A percentile compares a stretch with the other conserved stretches of the same genome.
phyloP scores from a whole-genome alignment of 1,140 invertebrate species.

The Apis cerana region DNA sequence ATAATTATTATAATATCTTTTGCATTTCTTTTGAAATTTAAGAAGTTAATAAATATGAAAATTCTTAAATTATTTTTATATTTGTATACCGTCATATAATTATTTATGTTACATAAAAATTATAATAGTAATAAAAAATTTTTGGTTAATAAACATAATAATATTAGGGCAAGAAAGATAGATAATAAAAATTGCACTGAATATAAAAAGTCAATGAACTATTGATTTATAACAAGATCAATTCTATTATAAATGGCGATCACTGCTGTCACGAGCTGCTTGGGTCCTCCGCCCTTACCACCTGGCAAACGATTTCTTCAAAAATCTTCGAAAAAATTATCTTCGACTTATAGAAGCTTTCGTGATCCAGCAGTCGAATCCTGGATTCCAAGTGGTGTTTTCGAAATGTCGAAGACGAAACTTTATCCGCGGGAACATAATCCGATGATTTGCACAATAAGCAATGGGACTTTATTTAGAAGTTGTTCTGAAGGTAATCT shows the following conservation, averaged over 20 bases:
- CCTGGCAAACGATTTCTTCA: constrained; percentile 77
- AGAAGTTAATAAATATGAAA: background rate
- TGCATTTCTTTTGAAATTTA: background rate
- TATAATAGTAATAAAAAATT: too few species aligned
- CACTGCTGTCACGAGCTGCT: constrained; percentile 73
- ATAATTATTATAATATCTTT: background rate
- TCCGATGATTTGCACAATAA: constrained; percentile 19
- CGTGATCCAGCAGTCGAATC: constrained; percentile 79
- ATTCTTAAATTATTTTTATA: background rate
- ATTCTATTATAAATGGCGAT: constrained; percentile 70
- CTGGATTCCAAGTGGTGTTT: constrained; percentile 70
- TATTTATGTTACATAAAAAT: background rate
- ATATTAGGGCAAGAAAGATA: background rate
- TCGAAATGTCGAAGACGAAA: constrained; percentile 48
- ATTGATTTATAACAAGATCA: background rate
- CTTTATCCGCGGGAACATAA: constrained; percentile 9
- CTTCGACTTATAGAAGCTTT: constrained; percentile 81
- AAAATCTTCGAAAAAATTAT: constrained; percentile 73
- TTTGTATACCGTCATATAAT: background rate
- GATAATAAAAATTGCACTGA: background rate
- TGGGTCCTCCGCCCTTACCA: constrained; percentile 78
- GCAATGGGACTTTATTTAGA: constrained; percentile 70
- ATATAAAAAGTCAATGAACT: background rate
- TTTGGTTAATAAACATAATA: too few species aligned
- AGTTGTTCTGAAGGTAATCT: constrained; percentile 80